These are phyloP conservation scores for Drosophila yakuba DNA, from an alignment of 1,140 invertebrate species.

Conservation along the genomic window DNA sequence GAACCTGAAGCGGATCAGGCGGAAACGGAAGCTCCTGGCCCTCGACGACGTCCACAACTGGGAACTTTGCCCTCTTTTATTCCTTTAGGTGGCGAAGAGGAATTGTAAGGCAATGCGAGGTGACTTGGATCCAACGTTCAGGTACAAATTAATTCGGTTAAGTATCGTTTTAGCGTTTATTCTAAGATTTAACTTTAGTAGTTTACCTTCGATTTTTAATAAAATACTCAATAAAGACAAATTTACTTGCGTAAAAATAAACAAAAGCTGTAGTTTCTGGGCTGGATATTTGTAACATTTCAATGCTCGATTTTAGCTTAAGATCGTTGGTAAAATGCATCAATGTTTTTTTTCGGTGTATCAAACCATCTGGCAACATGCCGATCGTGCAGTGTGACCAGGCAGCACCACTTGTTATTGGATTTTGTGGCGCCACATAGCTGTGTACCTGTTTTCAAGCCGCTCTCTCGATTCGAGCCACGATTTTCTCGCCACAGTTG, in stretches of 20 bases:
- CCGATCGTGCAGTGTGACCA: conserved; percentile 6
- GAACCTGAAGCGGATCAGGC: neutral
- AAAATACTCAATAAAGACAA: conserved; percentile 47
- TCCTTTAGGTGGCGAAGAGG: conserved; percentile 68
- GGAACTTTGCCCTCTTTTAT: conserved; percentile 83
- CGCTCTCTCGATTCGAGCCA: conserved; percentile 8
- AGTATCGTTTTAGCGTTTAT: conserved; percentile 45
- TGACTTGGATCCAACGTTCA: conserved; percentile 65
- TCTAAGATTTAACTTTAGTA: conserved; percentile 49
- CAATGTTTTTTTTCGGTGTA: neutral
- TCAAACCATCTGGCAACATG: conserved; percentile 2
- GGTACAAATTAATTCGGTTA: conserved; percentile 69
- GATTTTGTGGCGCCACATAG: conserved; percentile 11
- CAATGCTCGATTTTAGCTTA: too few species aligned
- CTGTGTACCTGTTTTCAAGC: conserved; percentile 23
- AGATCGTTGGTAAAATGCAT: neutral
- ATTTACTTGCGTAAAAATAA: conserved; percentile 16
- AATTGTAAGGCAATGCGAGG: conserved; percentile 20
- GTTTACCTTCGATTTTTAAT: conserved; percentile 37
- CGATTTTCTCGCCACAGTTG: conserved; percentile 41
- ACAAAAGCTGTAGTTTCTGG: neutral
- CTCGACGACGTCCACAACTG: conserved; percentile 60
- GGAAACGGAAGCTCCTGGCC: neutral
- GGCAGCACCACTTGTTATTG: neutral
- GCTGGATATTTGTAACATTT: too few species aligned